Evolutionary conservation across 64 coral and sea anemone species (phyloP), one percentile per base, ranked within the genome.

Genomic region (Montipora sp.): DNA sequence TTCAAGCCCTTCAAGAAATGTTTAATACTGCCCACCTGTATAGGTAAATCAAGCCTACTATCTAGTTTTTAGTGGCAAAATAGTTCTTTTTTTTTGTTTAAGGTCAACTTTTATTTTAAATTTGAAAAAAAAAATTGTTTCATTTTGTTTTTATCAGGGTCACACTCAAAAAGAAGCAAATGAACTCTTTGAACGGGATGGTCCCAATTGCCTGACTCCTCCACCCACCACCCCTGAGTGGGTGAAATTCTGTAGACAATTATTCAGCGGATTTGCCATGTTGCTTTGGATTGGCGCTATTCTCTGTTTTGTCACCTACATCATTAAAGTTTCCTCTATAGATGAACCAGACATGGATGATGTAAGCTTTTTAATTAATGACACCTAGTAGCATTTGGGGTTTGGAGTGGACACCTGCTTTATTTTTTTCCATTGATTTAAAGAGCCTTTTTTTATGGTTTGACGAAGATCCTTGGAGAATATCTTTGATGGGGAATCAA

Each of bases 201-300:
- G 97, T n/a, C 97, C 88, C 4, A 98, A 98, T 87, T 88, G 90
- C 5, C 18, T 98, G 48, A 96, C 94, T 27, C 97, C 97, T 14
- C 97, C 97, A 75, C 92, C 92, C 5, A 98, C 97, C 8, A 95
- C 94, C 61, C 97, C 97, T 47, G 97, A 98, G 67, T 98, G 97
- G 97, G 87, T 98, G 80, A 98, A 98, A 58, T 98, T 98, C 50
- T 96, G 94, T 83, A 90, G 73, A 75, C 94, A 93, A 59, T 58
- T 98, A 14, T 98, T 98, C 93, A 94, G 97, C 75, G 97, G 97
- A 55, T 98, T 98, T 90, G 86, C 97, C 48, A 74, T 95, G 48
- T 79, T 98, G 36, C 89, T 98, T 4, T 98, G 97, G 97, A 87
- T 94, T 89, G 97, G 97, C 10, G 53, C 94, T 2, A 90, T 98